Evolutionary conservation across 2,888 invertebrate genomes (phyloP), one percentile per base, ranked within the genome.

Genomic region (Tillus elongatus): DNA sequence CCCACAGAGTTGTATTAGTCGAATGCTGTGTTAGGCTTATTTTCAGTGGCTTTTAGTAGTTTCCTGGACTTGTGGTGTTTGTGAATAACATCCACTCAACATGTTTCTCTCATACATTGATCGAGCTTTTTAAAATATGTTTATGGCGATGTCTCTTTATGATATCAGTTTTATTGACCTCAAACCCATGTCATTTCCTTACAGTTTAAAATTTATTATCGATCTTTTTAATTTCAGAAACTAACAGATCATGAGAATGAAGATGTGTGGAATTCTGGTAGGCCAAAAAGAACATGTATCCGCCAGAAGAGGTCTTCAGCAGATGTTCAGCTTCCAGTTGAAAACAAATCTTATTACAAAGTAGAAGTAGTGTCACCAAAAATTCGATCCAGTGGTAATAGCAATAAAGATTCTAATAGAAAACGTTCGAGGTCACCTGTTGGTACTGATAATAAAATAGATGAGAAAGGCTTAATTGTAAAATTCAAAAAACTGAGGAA

Each of bases 401-500:
- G 12, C 34, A 31, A 28, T 28, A 34, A 41, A 14, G 36, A 34
- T 29, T 13, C 36, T 36, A 12, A 41, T 36, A 4, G 47, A 38
- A 15, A 54, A 44, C 30, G 54, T 52, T n/a, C 36, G 9, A 26
- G 47, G 39, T 50, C 34, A 15, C 43, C 36, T 9, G 13, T 28
- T 35, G 50, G 59, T 44, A 36, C 37, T 19, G 54, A 57, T 29
- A 54, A 52, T 12, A 56, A 56, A 51, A 42, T 52, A 57, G 64
- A 39, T 57, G 64, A 51, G 6, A 54, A 56, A 40, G 54, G 47
- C 15, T 33, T 53, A 2, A 57, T 83, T 13, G 83, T 85, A 1
- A 81, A 84, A 53, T 82, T 85, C 51, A 75, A 78, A 35, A 81
- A 83, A 44, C 75, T 85, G 11, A 69, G 85, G 3, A 74, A 76